These are phyloP conservation scores for Anorthoa munda DNA, from an alignment of 2,888 invertebrate genomes.

Conservation along the genomic window DNA sequence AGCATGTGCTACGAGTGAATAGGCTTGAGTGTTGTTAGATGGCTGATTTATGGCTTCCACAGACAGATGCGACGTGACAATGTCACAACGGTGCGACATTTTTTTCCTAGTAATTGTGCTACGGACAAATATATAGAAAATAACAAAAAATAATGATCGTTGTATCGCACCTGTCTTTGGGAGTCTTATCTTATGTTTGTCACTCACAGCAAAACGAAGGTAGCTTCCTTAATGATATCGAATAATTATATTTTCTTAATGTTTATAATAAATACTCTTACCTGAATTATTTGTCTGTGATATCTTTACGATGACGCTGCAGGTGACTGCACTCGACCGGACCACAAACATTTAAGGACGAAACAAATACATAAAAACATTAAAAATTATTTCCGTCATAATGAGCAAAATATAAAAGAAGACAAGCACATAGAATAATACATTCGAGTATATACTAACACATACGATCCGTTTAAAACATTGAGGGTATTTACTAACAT, in stretches of 20 bases:
- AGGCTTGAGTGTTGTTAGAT: slow-evolving; percentile 6
- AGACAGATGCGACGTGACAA: neutral
- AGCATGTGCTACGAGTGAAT: slow-evolving; percentile 7
- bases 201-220: slow-evolving; percentile 45
- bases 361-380: neutral
- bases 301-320: slow-evolving; percentile 17
- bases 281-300: slow-evolving; percentile 2
- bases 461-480: no score
- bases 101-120: neutral
- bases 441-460: neutral
- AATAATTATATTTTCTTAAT: slow-evolving; percentile 25
- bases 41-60: slow-evolving; percentile 5
- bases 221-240: slow-evolving; percentile 34
- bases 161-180: neutral
- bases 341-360: slow-evolving; percentile 28
- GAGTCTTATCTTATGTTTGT: neutral
- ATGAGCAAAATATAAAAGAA: slow-evolving; percentile 25
- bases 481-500: neutral
- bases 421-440: slow-evolving; percentile 15
- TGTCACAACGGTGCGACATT: no score
- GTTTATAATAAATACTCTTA: slow-evolving; percentile 17
- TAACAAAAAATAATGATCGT: no score
- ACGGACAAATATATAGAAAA: neutral
- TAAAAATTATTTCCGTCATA: neutral
- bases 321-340: neutral